A percentile compares a stretch with the other conserved stretches of the same genome.
Conservation (phyloP, 2,888 invertebrate genomes). For the Epirrhoe tristata region DNA sequence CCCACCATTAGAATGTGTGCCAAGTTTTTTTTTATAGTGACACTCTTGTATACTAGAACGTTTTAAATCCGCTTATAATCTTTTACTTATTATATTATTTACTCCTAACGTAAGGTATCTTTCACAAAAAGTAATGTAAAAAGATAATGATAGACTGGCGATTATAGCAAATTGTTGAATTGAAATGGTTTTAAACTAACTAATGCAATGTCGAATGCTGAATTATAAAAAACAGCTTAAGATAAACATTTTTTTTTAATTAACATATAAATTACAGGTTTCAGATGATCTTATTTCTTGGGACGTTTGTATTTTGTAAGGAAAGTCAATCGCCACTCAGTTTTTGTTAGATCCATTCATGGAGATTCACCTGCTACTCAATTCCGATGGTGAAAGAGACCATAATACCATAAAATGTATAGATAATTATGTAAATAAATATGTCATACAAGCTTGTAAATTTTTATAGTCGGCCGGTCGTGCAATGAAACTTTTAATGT, state of each 20-base stretch:
- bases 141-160: too few species aligned
- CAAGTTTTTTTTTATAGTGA: constrained; percentile 34
- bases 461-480: constrained; percentile 78
- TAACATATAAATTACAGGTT: too few species aligned
- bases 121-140: neutral
- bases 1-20: constrained; percentile 41
- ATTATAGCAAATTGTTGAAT: too few species aligned
- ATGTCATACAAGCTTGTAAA: constrained; percentile 59
- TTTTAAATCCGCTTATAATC: neutral
- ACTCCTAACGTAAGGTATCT: constrained; percentile 1
- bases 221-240: too few species aligned
- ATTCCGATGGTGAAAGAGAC: constrained; percentile 1
- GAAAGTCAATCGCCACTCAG: too few species aligned
- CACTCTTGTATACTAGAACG: constrained; percentile 5
- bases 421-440: constrained; percentile 51
- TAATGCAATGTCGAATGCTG: too few species aligned
- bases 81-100: neutral
- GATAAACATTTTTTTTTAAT: too few species aligned
- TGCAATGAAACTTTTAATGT: constrained; percentile 74
- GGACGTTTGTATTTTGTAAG: too few species aligned
- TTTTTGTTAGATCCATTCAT: too few species aligned
- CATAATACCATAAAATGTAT: constrained; percentile 21
- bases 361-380: too few species aligned
- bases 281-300: too few species aligned
- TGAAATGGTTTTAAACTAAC: too few species aligned